phyloP scores from a whole-genome alignment of 2,888 invertebrate species.

The Didymodactylos carnosus region DNA sequence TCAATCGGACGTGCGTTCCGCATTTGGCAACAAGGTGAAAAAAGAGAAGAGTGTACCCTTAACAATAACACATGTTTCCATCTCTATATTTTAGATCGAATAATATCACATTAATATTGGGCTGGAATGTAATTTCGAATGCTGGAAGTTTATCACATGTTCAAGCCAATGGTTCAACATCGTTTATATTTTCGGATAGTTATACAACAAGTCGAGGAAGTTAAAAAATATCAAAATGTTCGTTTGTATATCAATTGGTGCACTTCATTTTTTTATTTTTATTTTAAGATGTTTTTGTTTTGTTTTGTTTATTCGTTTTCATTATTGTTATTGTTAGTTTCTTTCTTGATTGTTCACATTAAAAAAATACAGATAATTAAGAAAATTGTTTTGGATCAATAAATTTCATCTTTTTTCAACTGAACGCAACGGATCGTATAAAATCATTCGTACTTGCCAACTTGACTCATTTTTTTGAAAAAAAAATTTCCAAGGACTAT shows the following conservation, averaged over 20 bases:
- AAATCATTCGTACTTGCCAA: no score
- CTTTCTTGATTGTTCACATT: no score
- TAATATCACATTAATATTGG: slow-evolving; percentile 73
- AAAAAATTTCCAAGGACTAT: no score
- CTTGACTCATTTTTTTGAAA: no score
- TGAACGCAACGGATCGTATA: no score
- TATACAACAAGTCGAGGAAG: neutral
- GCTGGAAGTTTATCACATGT: slow-evolving; percentile 79
- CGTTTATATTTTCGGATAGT: slow-evolving; percentile 2
- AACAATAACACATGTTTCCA: slow-evolving; percentile 19
- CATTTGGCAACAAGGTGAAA: no score
- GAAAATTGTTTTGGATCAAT: no score
- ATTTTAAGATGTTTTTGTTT: neutral
- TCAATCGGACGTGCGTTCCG: no score
- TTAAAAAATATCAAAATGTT: neutral
- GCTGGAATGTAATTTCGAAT: slow-evolving; percentile 95
- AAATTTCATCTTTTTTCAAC: no score
- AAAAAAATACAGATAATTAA: no score
- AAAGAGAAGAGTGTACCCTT: no score
- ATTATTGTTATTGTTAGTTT: neutral
- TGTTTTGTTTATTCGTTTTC: neutral
- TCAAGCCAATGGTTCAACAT: slow-evolving; percentile 47
- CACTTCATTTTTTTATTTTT: neutral
- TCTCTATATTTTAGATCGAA: slow-evolving; percentile 56
- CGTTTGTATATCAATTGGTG: neutral